These are phyloP conservation scores for Zaprionus camerounensis DNA, from an alignment of 1,140 invertebrate genomes.

Conservation along the genomic window DNA sequence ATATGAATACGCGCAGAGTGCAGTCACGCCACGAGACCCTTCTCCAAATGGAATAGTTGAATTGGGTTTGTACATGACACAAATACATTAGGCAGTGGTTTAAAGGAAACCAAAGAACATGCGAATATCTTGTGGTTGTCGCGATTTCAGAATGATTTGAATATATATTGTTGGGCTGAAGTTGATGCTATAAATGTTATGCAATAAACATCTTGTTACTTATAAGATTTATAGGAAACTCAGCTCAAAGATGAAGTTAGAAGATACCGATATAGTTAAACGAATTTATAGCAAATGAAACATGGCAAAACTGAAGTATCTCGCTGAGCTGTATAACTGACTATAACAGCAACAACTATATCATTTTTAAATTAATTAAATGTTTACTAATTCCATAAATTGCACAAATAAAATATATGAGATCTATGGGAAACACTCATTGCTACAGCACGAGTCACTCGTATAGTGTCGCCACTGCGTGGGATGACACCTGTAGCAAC, in stretches of 20 bases:
- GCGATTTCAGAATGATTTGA: not conserved
- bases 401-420: too few species aligned
- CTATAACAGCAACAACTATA: too few species aligned
- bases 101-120: not conserved
- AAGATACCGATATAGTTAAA: too few species aligned
- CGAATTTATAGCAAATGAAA: too few species aligned
- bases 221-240: not conserved
- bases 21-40: slow-evolving; percentile 47
- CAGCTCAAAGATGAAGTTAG: not conserved
- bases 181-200: not conserved
- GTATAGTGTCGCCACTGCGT: not conserved
- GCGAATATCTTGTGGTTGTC: not conserved
- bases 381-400: too few species aligned
- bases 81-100: slow-evolving; percentile 46
- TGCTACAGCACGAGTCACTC: not conserved
- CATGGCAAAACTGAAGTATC: too few species aligned
- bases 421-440: too few species aligned
- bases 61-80: slow-evolving; percentile 52
- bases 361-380: too few species aligned
- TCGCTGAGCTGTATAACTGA: too few species aligned
- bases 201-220: not conserved
- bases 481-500: slow-evolving; percentile 21
- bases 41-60: slow-evolving; percentile 25
- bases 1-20: slow-evolving; percentile 5
- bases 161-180: not conserved